Base-by-base conservation (phyloP, 2,113 vertebrate species). In the Sardina pilchardus region DNA sequence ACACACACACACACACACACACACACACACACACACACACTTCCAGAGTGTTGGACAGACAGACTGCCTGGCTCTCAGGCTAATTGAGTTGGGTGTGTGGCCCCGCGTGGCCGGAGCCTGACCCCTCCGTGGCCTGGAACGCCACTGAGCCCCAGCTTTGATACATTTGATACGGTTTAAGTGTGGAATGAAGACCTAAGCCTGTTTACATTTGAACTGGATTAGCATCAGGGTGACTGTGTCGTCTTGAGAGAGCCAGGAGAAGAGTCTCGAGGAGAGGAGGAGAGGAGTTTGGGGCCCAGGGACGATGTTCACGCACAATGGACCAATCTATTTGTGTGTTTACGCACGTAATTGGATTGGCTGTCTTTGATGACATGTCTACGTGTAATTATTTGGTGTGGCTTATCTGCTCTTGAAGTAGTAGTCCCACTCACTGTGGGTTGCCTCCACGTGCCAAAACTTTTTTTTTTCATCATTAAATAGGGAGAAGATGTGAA, bases 161-260 rank as follows among this genome's bases (percentile, higher is more conserved):
- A 97, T 97, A 95, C 95, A 97, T 97, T 96, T 95, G 97, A 97
- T 97, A 96, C 91, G 96, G 95, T 96, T 96, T 95, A 94, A 94
- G 95, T 92, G 89, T 84, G 94, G 95, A 96, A 96, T 95, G 95
- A 96, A 94, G 93, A 93, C 93, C 89, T 93, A 94, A 94, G 95
- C 92, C 94, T 96, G 94, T 95, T 96, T 95, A 95, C 95, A 94
- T 95, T 96, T 95, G 94, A 95, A 94, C 92, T 90, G 95, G 95
- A 95, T 96, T 95, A 94, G 91, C 89, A 89, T 92, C 91, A 94
- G 94, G 95, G 90, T 94, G 94, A 95, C 90, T 91, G 93, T 91
- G 91, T 88, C 71, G 88, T 91, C 89, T 90, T 84, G 42, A 92
- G 85, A 90, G 83, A 39, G 90, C 83, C 82, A 89, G 56, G 67